phyloP scores from a whole-genome alignment of 2,797 vertebrate genomes.

The Morelia viridis region DNA sequence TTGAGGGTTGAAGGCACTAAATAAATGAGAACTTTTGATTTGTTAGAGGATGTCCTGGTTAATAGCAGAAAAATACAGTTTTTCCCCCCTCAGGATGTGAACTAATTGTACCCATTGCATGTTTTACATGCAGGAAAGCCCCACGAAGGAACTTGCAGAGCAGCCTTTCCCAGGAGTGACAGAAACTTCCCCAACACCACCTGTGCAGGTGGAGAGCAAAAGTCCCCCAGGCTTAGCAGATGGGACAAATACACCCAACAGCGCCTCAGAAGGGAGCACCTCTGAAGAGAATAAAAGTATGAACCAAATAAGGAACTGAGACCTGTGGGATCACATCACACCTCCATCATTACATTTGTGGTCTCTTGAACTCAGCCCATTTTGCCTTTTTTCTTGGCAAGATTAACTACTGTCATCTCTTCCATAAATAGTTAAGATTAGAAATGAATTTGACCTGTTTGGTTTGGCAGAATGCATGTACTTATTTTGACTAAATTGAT shows the following conservation, averaged over 20 bases:
- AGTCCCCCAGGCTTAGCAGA: slow-evolving; percentile 63
- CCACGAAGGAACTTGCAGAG: slow-evolving; percentile 87
- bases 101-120: background rate
- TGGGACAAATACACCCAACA: slow-evolving; percentile 65
- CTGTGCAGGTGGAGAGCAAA: slow-evolving; percentile 29
- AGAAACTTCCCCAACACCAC: slow-evolving; percentile 63
- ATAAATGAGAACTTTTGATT: background rate
- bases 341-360: background rate
- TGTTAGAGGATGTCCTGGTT: background rate
- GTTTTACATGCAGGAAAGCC: slow-evolving; percentile 82
- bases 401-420: background rate
- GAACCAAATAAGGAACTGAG: accelerated
- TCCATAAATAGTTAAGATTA: background rate
- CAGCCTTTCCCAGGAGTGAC: slow-evolving; percentile 73
- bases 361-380: background rate
- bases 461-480: background rate
- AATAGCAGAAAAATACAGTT: background rate
- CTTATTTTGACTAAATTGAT: background rate
- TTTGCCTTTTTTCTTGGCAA: background rate
- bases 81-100: background rate
- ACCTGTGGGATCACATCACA: background rate
- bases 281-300: slow-evolving; percentile 82
- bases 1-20: background rate
- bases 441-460: background rate
- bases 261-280: slow-evolving; percentile 76